Evolutionary conservation across 2,888 invertebrate species (phyloP), one percentile per base, ranked within the genome.

Genomic region (Drosophila histrio): DNA sequence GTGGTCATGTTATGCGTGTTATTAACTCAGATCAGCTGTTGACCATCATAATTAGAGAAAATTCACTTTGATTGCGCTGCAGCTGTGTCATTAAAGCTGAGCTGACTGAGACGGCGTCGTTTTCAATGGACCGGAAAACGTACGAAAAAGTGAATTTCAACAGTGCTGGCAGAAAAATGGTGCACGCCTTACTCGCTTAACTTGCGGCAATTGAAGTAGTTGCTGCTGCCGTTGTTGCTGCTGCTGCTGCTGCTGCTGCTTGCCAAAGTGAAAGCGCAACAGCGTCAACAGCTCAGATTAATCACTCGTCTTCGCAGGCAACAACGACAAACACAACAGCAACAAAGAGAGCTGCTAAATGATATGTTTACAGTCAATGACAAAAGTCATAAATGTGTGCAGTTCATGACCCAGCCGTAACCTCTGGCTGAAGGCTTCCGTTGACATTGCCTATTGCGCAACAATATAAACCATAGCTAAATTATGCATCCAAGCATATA

Each of bases 81-180:
- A 34, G 56, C 30, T 13, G 13, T 74, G 68, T 64, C 75, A 85
- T 86, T 80, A 82, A 69, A 65, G 64, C 66, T 66, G 52, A 19
- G 47, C 34, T 22, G 49, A 9, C 19, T 19, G 11, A 19, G 34
- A 22, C 49, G 46, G 7, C 57, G 50, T 62, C 61, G 64, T 67
- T 87, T 87, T 87, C 87, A 87, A 81, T 81, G 87, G 81, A 87
- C 85, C 81, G 87, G 81, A 81, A 81, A 86, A 86, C 80, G 65
- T 63, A 69, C 52, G 50, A 65, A 59, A 66, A 87, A 81, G 87
- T 87, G 84, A 87, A 84, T 87, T 86, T 80, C 52, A 57, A 73
- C 76, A 71, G 66, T 76, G 72, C 24, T 76, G 76, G 72, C 69
- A 72, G 65, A 68, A 58, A 86, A 38, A 66, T 60, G 50, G 34